phyloP scores from a whole-genome alignment of 2,888 invertebrate species.

The Nasonia oneida region DNA sequence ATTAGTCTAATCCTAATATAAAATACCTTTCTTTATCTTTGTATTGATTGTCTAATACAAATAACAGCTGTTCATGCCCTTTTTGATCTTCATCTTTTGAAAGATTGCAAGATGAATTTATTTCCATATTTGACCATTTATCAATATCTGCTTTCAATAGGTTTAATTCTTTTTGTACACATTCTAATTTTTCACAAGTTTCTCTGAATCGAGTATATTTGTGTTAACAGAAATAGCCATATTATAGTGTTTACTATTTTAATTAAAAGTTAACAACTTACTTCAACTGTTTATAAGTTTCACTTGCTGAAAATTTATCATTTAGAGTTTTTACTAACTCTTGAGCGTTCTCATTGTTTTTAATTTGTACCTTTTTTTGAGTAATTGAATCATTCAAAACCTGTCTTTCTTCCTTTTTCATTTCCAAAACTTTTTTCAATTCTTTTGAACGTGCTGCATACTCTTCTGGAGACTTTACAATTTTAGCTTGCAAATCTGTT shows the following conservation, averaged over 20 bases:
- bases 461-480: constrained; percentile 67
- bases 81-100: constrained; percentile 46
- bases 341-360: constrained; percentile 63
- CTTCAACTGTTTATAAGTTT: constrained; percentile 61
- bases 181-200: constrained; percentile 55
- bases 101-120: constrained; percentile 30
- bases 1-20: not conserved
- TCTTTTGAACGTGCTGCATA: constrained; percentile 62
- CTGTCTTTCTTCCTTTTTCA: constrained; percentile 64
- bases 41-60: constrained; percentile 55
- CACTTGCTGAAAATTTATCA: constrained; percentile 60
- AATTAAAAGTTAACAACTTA: constrained; percentile 51
- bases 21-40: constrained; percentile 50
- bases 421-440: constrained; percentile 61
- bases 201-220: constrained; percentile 56
- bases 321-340: constrained; percentile 64
- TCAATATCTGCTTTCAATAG: constrained; percentile 53
- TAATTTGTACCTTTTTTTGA: constrained; percentile 65
- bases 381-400: constrained; percentile 62
- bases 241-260: constrained; percentile 27
- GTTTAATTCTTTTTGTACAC: constrained; percentile 47
- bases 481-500: constrained; percentile 64
- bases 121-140: constrained; percentile 49
- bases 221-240: not conserved
- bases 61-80: constrained; percentile 50